Evolutionary conservation across 2,113 vertebrate species (phyloP), one percentile per base, ranked within the genome.

Genomic region (Xyliphius kryptos): DNA sequence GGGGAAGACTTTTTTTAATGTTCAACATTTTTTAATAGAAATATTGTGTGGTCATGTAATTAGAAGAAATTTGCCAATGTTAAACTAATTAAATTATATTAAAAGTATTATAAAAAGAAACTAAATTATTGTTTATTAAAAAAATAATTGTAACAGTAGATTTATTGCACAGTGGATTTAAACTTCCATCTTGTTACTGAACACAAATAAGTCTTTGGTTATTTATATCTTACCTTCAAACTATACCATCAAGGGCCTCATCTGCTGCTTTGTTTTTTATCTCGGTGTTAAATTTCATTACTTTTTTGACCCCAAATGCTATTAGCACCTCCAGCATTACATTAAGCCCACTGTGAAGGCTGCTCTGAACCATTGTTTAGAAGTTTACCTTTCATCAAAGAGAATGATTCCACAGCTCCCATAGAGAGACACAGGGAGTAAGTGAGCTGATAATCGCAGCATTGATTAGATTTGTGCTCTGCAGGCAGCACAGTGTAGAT

Each of bases 311-410:
- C 52, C 50, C 50, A 68, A 72, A 72, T 65, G 56, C 61, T 46
- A 56, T 72, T 65, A 61, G 22, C 70, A 73, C 70, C 66, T 65
- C 57, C 20, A 21, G 20, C 2, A 5, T 6, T 17, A 57, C 26
- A 55, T 56, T 56, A 64, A 63, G 26, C 9, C 15, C 40, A 63
- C 47, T 55, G 56, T 49, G 54, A 46, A 61, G 20, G 40, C 32
- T 38, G 48, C 21, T 40, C 21, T 21, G 50, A 17, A 21, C 64
- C 41, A 20, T 67, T 72, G 64, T 72, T 61, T 61, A 52, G 60
- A 69, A 52, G 62, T 69, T 69, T 59, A 67, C n/a, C 62, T 65
- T 36, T 69, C 56, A 69, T 57, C 71, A 69, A 70, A 70, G 62
- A 21, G 22, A 66, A 38, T 57, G 62, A 73, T 69, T 69, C 60